Evolutionary conservation across 2,797 vertebrate species (phyloP).

Genomic region (Avahi laniger): DNA sequence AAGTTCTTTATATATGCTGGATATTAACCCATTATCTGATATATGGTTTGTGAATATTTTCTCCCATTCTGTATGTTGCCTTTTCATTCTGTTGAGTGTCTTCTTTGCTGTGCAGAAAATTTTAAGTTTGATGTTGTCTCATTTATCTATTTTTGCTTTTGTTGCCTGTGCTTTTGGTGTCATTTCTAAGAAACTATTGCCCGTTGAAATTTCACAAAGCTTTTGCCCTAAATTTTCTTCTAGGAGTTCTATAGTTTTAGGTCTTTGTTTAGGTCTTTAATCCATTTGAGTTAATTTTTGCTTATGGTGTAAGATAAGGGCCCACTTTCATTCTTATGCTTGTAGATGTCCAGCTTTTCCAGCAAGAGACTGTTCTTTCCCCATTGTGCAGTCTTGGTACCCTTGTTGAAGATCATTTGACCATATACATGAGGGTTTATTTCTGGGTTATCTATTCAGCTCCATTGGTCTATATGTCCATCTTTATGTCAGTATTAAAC

Average conservation of each 20-base stretch:
- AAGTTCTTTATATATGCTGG: neutral
- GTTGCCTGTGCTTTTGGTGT: neutral
- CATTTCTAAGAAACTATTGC: neutral
- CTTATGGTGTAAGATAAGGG: neutral
- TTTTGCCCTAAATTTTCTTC: neutral
- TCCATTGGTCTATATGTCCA: neutral
- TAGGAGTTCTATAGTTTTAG: neutral
- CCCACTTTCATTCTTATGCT: neutral
- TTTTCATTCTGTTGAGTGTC: neutral
- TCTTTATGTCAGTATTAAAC: neutral
- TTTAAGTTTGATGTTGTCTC: neutral
- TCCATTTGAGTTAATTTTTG: neutral
- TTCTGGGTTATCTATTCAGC: neutral
- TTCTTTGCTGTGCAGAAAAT: neutral
- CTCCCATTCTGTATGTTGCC: neutral
- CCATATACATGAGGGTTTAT: neutral
- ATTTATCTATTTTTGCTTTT: neutral
- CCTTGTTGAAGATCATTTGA: conserved; percentile 9
- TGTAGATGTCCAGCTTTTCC: neutral
- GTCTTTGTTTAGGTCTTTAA: neutral
- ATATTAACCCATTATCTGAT: neutral
- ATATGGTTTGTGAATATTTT: neutral
- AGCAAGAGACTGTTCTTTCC: neutral
- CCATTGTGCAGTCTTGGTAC: neutral
- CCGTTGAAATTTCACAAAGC: neutral